Percentiles rank a stretch among this genome's conserved stretches.
phyloP scores from a whole-genome alignment of 2,113 vertebrate genomes.

The Okapia johnstoni region DNA sequence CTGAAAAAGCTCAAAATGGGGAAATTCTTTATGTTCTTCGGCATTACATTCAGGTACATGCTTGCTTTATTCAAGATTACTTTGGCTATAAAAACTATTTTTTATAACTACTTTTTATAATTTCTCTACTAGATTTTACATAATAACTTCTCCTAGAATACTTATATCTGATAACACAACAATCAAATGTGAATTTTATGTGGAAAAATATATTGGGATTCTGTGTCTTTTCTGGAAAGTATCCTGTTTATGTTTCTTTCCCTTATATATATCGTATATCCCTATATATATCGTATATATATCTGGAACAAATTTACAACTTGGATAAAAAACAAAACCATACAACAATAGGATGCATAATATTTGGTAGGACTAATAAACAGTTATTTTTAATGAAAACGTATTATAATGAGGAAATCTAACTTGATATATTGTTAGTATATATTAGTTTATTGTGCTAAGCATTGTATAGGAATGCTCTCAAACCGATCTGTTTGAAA shows the following conservation, averaged over 20 bases:
- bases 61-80: background rate
- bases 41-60: slow-evolving; percentile 91
- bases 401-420: background rate
- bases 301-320: background rate
- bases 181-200: background rate
- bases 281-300: no score
- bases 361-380: background rate
- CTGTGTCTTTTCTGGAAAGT: background rate
- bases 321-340: background rate
- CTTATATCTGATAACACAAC: background rate
- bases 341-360: background rate
- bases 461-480: background rate
- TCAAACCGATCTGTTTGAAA: background rate
- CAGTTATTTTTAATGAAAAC: slow-evolving; percentile 8
- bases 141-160: background rate
- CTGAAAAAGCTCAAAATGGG: slow-evolving; percentile 85
- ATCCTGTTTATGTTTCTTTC: background rate
- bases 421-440: background rate
- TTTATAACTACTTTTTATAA: background rate
- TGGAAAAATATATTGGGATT: background rate
- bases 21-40: slow-evolving; percentile 92
- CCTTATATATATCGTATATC: no score
- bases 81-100: background rate
- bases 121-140: background rate
- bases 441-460: background rate